Conservation (phyloP, 2,797 vertebrate species). For the Oreochromis grahami region DNA sequence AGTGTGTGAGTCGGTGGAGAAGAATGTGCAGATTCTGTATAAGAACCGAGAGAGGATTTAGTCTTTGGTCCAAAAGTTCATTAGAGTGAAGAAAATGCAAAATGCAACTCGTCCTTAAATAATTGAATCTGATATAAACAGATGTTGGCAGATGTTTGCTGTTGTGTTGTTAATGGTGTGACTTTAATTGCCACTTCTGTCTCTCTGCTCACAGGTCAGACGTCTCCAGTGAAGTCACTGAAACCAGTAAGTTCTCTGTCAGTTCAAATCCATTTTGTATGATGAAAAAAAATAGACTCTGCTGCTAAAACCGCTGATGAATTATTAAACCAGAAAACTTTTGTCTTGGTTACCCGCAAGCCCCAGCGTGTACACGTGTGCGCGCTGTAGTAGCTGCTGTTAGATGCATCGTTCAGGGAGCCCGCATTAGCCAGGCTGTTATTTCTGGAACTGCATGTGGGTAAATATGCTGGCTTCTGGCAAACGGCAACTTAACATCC, state of each 20-base stretch:
- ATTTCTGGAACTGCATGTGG: slow-evolving; percentile 60
- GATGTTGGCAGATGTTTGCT: neutral
- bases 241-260: slow-evolving; percentile 78
- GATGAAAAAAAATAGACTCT: neutral
- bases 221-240: slow-evolving; percentile 91
- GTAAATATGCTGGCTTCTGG: slow-evolving; percentile 56
- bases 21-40: neutral
- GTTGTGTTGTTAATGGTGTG: neutral
- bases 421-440: slow-evolving; percentile 55
- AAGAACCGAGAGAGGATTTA: neutral
- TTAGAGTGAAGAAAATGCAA: neutral
- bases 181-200: neutral
- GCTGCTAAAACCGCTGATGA: slow-evolving; percentile 11
- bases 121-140: neutral
- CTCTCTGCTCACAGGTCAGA: slow-evolving; percentile 81
- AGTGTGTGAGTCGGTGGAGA: neutral
- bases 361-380: neutral
- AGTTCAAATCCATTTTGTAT: neutral
- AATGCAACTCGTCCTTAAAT: neutral
- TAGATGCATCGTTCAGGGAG: slow-evolving; percentile 53
- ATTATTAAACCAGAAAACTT: slow-evolving; percentile 40
- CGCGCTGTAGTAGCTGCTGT: neutral
- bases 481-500: slow-evolving; percentile 52
- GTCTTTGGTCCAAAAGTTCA: neutral
- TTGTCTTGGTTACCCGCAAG: slow-evolving; percentile 11